Conservation (phyloP, 2,888 invertebrate genomes). For the Agonopterix heracliana region DNA sequence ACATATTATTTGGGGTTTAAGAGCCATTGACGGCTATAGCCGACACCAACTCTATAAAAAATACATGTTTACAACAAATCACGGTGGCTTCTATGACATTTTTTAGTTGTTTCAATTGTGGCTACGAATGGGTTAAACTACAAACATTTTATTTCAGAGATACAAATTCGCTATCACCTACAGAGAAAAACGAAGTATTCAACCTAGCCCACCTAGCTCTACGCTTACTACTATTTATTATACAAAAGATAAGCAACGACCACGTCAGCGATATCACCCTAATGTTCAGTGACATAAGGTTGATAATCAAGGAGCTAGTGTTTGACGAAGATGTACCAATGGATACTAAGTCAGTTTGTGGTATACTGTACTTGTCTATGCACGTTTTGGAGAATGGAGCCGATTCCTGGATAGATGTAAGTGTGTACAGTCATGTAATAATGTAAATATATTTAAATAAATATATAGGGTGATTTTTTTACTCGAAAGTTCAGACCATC, state of each 20-base stretch:
- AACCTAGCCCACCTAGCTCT: constrained; percentile 41
- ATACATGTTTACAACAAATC: too few species aligned
- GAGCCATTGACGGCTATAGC: too few species aligned
- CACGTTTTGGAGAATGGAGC: constrained; percentile 46
- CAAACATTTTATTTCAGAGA: constrained; percentile 42
- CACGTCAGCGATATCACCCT: constrained; percentile 20
- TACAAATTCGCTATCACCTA: constrained; percentile 35
- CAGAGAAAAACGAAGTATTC: constrained; percentile 55
- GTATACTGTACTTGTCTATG: constrained; percentile 71
- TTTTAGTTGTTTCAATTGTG: too few species aligned
- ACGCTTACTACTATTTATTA: constrained; percentile 41
- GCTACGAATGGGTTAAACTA: too few species aligned
- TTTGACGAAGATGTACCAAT: constrained; percentile 74
- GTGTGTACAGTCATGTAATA: constrained; percentile 17
- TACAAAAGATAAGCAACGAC: constrained; percentile 36
- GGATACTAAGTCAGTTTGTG: constrained; percentile 80
- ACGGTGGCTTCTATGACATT: too few species aligned
- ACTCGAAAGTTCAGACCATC: too few species aligned
- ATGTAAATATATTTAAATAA: background rate
- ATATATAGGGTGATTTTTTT: too few species aligned
- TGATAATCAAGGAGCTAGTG: constrained; percentile 39
- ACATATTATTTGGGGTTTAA: too few species aligned
- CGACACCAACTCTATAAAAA: too few species aligned
- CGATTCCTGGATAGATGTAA: constrained; percentile 48
- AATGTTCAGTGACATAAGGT: constrained; percentile 26